Evolutionary conservation across 37 sponge, comb jelly and placozoan species (phyloP).

Genomic region (Agelas oroides): DNA sequence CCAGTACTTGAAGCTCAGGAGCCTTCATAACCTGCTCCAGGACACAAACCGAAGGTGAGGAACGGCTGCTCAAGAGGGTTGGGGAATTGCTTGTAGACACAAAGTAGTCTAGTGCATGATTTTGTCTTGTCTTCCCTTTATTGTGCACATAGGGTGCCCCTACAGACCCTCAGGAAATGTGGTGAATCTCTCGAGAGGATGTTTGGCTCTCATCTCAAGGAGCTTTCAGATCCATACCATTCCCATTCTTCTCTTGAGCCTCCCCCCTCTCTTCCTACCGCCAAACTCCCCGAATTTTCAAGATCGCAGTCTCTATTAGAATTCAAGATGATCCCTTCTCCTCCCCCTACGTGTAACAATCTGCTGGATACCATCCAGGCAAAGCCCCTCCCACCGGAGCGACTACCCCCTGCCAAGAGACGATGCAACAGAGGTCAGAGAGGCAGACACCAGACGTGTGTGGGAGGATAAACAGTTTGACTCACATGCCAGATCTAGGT

Average conservation of each 20-base stretch:
- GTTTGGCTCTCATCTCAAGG: constrained; percentile 17
- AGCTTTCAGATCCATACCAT: constrained; percentile 1
- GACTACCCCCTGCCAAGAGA: constrained; percentile 49
- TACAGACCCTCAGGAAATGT: constrained; percentile 51
- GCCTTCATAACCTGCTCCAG: constrained; percentile 32
- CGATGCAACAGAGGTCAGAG: constrained; percentile 4
- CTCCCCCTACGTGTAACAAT: constrained; percentile 35
- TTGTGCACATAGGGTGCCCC: constrained; percentile 30
- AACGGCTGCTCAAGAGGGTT: not conserved
- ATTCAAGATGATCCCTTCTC: constrained; percentile 61
- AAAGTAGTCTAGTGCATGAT: not conserved
- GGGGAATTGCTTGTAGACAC: not conserved
- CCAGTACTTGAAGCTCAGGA: constrained; percentile 55
- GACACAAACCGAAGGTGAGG: constrained; percentile 33
- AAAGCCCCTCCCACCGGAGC: constrained; percentile 22
- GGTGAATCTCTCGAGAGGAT: constrained; percentile 51
- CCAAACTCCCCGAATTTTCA: not conserved
- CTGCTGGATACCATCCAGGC: constrained; percentile 31
- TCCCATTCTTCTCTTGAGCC: constrained; percentile 1
- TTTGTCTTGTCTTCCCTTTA: not conserved
- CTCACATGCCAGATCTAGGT: not conserved
- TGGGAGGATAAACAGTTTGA: not conserved
- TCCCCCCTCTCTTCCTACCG: not conserved
- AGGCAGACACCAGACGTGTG: not conserved
- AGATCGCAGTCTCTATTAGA: constrained; percentile 56